Conservation (phyloP, 2,888 invertebrate species). For the Habrosyne pyritoides region DNA sequence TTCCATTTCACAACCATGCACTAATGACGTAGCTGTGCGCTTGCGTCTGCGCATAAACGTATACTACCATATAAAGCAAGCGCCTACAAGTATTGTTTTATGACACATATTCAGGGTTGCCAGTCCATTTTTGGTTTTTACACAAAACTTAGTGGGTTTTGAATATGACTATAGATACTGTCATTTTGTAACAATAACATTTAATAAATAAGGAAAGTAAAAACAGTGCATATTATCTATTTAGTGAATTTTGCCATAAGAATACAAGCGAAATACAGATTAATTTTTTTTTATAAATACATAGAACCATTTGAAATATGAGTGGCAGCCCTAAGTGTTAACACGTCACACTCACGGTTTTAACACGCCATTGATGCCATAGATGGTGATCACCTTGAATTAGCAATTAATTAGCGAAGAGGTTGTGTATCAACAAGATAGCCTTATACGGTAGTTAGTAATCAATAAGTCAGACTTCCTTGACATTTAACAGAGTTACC, state of each 20-base stretch:
- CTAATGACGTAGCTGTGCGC: background rate
- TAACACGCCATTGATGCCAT: background rate
- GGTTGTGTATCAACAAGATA: background rate
- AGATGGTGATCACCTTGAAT: background rate
- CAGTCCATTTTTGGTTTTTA: too few species aligned
- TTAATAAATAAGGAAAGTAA: too few species aligned
- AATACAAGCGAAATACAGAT: too few species aligned
- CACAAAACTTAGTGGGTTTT: too few species aligned
- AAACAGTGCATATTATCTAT: too few species aligned
- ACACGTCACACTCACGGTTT: background rate
- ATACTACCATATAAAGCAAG: background rate
- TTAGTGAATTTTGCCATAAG: too few species aligned
- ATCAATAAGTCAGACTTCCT: background rate
- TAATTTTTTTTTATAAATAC: conserved; percentile 15
- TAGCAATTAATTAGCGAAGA: background rate
- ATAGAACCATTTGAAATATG: conserved; percentile 20
- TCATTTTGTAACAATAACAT: too few species aligned
- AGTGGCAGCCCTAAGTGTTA: background rate
- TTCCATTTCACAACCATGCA: conserved; percentile 1
- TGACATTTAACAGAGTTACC: background rate
- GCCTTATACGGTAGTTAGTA: background rate
- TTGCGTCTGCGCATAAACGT: background rate
- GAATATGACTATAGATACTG: too few species aligned
- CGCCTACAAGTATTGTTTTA: background rate
- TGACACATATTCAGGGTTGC: background rate